Percentiles rank a stretch among this genome's conserved stretches.
Conservation (phyloP, 2,113 vertebrate species). For the Tupaia tana region DNA sequence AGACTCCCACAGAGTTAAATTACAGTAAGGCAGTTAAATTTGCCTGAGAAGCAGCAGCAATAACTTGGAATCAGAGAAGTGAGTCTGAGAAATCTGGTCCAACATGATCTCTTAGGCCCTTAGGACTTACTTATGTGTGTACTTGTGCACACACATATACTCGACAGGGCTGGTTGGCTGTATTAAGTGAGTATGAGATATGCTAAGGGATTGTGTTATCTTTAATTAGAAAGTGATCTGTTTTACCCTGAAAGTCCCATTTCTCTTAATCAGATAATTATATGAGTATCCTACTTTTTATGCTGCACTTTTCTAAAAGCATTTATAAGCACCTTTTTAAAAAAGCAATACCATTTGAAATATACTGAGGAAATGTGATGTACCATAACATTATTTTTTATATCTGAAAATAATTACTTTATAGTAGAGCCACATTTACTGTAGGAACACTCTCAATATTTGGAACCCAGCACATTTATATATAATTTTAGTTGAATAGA, state of each 20-base stretch:
- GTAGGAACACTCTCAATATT: neutral
- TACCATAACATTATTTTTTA: neutral
- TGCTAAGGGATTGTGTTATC: neutral
- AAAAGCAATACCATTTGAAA: neutral
- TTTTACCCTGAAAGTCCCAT: slow-evolving; percentile 12
- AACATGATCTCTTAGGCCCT: neutral
- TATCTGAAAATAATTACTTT: slow-evolving; percentile 21
- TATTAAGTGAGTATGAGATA: neutral
- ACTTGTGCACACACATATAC: neutral
- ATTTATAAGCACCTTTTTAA: neutral
- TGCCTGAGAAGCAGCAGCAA: neutral
- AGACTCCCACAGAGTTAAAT: slow-evolving; percentile 40
- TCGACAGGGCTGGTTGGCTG: neutral
- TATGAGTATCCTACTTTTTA: neutral
- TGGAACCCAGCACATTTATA: neutral
- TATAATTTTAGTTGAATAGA: neutral
- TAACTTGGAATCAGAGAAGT: slow-evolving; percentile 35
- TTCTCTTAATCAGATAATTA: slow-evolving; percentile 35
- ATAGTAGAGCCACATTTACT: neutral
- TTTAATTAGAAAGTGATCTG: slow-evolving; percentile 18
- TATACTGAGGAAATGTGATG: slow-evolving; percentile 26
- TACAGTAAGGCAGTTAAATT: slow-evolving; percentile 43
- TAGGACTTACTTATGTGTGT: neutral
- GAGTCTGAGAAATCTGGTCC: slow-evolving; percentile 29
- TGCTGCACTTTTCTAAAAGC: slow-evolving; percentile 11